Evolutionary conservation across 1,140 invertebrate genomes (phyloP).

Genomic region (Drosophila bifasciata): DNA sequence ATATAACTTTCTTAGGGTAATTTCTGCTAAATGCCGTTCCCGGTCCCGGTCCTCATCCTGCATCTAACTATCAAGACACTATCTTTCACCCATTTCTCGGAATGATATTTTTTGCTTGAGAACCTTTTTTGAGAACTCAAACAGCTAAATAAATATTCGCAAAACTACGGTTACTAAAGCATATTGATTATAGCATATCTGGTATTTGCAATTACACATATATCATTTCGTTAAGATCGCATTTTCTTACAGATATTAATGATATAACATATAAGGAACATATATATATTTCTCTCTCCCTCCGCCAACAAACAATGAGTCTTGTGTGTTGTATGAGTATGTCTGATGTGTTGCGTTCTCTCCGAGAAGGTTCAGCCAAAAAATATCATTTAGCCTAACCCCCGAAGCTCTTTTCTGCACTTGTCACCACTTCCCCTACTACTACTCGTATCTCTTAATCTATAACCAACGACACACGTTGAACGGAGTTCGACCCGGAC

Average conservation of each 20-base stretch:
- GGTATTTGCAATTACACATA: constrained; percentile 52
- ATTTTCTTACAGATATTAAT: constrained; percentile 42
- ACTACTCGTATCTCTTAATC: constrained; percentile 15
- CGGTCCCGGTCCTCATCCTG: constrained; percentile 12
- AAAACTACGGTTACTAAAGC: constrained; percentile 16
- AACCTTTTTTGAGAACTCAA: constrained; percentile 70
- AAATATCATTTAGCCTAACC: constrained; percentile 75
- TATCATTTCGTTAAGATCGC: constrained; percentile 55
- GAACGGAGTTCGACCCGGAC: constrained; percentile 18
- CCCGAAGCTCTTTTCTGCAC: constrained; percentile 21
- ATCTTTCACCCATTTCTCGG: constrained; percentile 80
- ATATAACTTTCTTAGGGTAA: constrained; percentile 43
- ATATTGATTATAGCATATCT: constrained; percentile 31
- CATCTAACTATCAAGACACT: constrained; percentile 34
- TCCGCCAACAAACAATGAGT: constrained; percentile 21
- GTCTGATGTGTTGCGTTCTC: constrained; percentile 45
- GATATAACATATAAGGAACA: constrained; percentile 20
- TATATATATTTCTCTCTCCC: constrained; percentile 21
- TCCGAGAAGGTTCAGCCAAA: constrained; percentile 79
- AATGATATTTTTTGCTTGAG: constrained; percentile 84
- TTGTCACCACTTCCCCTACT: constrained; percentile 12
- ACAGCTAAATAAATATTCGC: constrained; percentile 22
- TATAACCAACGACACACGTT: constrained; percentile 27
- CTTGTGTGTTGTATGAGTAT: constrained; percentile 11
- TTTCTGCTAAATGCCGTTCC: constrained; percentile 19